Evolutionary conservation across 1,140 invertebrate genomes (phyloP).

Genomic region (Brachionus rubens): DNA sequence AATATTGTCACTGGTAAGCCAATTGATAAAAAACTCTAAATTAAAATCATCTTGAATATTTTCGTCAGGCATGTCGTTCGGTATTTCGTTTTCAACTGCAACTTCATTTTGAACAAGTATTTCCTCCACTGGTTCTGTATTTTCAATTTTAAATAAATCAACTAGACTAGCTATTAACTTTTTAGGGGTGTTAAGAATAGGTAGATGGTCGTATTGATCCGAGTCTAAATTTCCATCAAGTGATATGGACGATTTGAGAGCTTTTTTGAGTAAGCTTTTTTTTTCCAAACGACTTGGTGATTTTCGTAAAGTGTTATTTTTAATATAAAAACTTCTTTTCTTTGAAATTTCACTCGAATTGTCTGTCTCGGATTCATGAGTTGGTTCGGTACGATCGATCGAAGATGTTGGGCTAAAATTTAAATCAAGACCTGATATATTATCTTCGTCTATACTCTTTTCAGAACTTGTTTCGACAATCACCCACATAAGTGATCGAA

Average conservation of each 20-base stretch:
- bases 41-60: constrained; percentile 22
- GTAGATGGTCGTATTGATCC: background rate
- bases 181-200: background rate
- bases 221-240: background rate
- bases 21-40: constrained; percentile 39
- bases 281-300: background rate
- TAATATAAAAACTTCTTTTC: background rate
- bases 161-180: background rate
- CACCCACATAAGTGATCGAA: constrained; percentile 20
- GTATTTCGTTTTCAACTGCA: background rate
- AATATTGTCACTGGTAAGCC: constrained; percentile 14
- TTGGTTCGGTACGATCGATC: background rate
- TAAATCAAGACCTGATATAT: background rate
- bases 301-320: background rate
- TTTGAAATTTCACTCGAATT: background rate
- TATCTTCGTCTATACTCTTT: constrained; percentile 16
- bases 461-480: background rate
- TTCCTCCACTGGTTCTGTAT: background rate
- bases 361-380: background rate
- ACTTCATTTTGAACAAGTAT: too few relatives aligned
- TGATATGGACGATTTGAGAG: background rate
- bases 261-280: constrained; percentile 6
- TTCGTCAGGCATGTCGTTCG: background rate
- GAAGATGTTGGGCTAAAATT: constrained; percentile 23
- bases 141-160: background rate